These are phyloP conservation scores for Sitophilus oryzae DNA, from an alignment of 1,140 invertebrate genomes.

Conservation along the genomic window DNA sequence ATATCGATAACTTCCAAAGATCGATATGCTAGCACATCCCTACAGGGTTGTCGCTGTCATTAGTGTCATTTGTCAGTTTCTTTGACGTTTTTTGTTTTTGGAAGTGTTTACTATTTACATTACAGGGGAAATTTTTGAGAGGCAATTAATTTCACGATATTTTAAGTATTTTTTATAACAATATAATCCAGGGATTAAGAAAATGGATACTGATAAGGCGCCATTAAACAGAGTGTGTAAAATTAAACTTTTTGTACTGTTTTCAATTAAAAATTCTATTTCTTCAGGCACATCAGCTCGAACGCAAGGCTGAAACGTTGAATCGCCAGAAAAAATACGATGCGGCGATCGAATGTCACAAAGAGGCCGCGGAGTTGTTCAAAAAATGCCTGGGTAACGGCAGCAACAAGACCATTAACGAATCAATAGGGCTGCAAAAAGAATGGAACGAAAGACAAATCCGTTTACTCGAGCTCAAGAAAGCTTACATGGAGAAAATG, in stretches of 20 bases:
- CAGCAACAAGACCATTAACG: slow-evolving; percentile 17
- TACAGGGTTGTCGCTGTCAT: too few relatives aligned
- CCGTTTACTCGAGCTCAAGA: slow-evolving; percentile 26
- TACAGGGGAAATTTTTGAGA: too few relatives aligned
- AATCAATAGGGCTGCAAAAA: slow-evolving; percentile 30
- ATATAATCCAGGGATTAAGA: too few relatives aligned
- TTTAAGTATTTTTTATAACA: too few relatives aligned
- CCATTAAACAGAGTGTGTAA: slow-evolving; percentile 19
- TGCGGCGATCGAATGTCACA: slow-evolving; percentile 30
- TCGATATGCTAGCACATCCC: too few relatives aligned
- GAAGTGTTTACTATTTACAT: too few relatives aligned
- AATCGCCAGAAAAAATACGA: slow-evolving; percentile 30
- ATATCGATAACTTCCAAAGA: too few relatives aligned
- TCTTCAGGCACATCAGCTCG: slow-evolving; percentile 31
- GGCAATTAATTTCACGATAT: too few relatives aligned
- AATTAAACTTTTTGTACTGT: neutral
- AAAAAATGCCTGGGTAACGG: slow-evolving; percentile 13
- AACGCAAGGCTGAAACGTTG: slow-evolving; percentile 26
- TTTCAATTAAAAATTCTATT: slow-evolving; percentile 4
- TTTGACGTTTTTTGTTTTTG: too few relatives aligned
- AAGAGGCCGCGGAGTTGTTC: slow-evolving; percentile 23
- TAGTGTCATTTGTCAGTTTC: too few relatives aligned
- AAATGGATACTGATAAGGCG: slow-evolving; percentile 18
- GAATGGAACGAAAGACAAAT: slow-evolving; percentile 33
- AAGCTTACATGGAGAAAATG: slow-evolving; percentile 25